These are phyloP conservation scores for Ptiloglossa arizonensis DNA, from an alignment of 1,140 invertebrate genomes.

Conservation along the genomic window DNA sequence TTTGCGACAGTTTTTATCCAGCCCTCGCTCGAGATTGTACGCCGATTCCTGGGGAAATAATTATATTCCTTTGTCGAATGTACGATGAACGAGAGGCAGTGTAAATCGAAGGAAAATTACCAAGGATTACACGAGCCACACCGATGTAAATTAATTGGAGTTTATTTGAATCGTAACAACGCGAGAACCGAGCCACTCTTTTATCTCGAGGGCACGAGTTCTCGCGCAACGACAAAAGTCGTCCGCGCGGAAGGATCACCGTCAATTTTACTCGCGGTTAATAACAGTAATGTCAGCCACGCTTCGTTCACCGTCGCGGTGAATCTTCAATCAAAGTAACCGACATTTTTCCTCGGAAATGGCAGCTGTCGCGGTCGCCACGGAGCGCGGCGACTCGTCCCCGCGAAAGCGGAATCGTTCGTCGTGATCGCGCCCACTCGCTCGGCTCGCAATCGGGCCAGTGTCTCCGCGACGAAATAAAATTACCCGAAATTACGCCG, in stretches of 20 bases:
- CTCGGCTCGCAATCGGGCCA: constrained; percentile 32
- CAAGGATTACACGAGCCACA: no score
- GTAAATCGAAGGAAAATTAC: no score
- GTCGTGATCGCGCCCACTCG: background rate
- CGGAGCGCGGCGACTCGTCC: background rate
- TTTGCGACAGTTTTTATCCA: no score
- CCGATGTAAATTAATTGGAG: no score
- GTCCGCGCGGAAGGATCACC: constrained; percentile 4
- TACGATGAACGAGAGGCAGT: no score
- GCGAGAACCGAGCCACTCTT: no score
- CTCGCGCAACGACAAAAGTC: background rate
- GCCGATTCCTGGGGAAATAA: no score
- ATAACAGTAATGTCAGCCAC: constrained; percentile 49
- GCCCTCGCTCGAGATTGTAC: no score
- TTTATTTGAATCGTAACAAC: no score
- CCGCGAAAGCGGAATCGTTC: background rate
- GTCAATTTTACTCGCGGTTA: constrained; percentile 31
- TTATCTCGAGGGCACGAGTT: no score
- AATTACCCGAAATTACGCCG: constrained; percentile 34
- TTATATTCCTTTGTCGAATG: no score
- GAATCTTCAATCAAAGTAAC: constrained; percentile 38
- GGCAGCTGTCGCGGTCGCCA: background rate
- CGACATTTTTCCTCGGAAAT: constrained; percentile 43
- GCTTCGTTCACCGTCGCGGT: constrained; percentile 18
- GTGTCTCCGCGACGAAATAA: constrained; percentile 19